These are phyloP conservation scores for Oreocharis arfaki DNA, from an alignment of 2,113 vertebrate species.

Conservation along the genomic window DNA sequence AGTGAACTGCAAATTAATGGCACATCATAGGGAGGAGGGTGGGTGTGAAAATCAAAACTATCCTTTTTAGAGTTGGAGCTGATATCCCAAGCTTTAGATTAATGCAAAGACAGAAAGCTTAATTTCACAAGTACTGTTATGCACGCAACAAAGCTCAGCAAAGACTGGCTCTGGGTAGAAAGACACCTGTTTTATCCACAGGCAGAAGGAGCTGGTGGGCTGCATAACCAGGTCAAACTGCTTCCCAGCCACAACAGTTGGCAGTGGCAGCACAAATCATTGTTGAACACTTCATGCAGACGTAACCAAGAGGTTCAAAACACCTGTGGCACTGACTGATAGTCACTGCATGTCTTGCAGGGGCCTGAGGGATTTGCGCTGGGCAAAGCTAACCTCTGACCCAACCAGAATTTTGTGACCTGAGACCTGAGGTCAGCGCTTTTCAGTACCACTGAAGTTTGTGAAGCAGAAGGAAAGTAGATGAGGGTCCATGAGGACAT, in stretches of 20 bases:
- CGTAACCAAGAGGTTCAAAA: background rate
- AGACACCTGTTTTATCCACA: background rate
- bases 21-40: background rate
- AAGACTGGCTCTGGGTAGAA: background rate
- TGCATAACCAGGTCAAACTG: background rate
- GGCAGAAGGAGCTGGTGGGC: background rate
- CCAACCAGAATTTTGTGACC: background rate
- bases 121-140: background rate
- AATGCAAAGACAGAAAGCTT: background rate
- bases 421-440: fast-evolving
- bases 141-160: background rate
- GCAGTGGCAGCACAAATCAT: background rate
- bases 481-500: background rate
- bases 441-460: background rate
- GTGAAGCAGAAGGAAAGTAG: background rate
- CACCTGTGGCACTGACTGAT: background rate
- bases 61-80: background rate
- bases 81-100: background rate
- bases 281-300: background rate
- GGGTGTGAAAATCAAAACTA: background rate
- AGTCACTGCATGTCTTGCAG: background rate
- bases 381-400: background rate
- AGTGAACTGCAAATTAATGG: background rate
- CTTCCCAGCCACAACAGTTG: background rate
- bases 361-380: fast-evolving